Conservation (phyloP, 1,140 invertebrate species). For the Protaetia brevitarsis region DNA sequence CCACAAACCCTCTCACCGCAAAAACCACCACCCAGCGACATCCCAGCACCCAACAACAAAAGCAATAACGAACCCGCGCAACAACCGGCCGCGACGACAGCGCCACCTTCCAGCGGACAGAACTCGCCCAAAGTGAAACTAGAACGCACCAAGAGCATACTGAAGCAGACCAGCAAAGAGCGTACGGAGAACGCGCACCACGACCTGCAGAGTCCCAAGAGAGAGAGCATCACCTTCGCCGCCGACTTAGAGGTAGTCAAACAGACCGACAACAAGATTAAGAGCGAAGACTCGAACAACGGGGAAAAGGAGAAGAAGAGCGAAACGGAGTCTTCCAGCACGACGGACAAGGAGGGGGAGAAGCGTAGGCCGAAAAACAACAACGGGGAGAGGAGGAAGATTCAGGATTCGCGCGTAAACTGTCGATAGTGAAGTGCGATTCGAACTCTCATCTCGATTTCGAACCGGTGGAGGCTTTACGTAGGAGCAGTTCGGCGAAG, state of each 20-base stretch:
- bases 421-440: slow-evolving; percentile 21
- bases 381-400: slow-evolving; percentile 20
- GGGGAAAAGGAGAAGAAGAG: slow-evolving; percentile 29
- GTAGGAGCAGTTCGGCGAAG: slow-evolving; percentile 37
- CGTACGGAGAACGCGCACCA: slow-evolving; percentile 25
- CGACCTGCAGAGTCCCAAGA: slow-evolving; percentile 42
- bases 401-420: slow-evolving; percentile 19
- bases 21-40: slow-evolving; percentile 1
- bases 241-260: slow-evolving; percentile 29
- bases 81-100: slow-evolving; percentile 12
- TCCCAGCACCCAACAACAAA: background rate
- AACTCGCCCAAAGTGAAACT: slow-evolving; percentile 30
- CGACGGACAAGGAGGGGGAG: slow-evolving; percentile 31
- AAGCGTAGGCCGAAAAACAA: slow-evolving; percentile 26
- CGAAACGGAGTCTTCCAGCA: slow-evolving; percentile 38
- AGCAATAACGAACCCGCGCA: background rate
- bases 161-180: slow-evolving; percentile 46
- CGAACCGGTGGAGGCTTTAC: slow-evolving; percentile 33
- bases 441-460: slow-evolving; percentile 33
- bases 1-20: slow-evolving; percentile 21
- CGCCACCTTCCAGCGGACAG: background rate
- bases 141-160: slow-evolving; percentile 45
- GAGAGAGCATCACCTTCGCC: slow-evolving; percentile 43
- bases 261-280: background rate
- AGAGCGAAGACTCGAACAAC: background rate